Evolutionary conservation across 2,888 invertebrate species (phyloP), one percentile per base, ranked within the genome.

Genomic region (Dynastes grantii): DNA sequence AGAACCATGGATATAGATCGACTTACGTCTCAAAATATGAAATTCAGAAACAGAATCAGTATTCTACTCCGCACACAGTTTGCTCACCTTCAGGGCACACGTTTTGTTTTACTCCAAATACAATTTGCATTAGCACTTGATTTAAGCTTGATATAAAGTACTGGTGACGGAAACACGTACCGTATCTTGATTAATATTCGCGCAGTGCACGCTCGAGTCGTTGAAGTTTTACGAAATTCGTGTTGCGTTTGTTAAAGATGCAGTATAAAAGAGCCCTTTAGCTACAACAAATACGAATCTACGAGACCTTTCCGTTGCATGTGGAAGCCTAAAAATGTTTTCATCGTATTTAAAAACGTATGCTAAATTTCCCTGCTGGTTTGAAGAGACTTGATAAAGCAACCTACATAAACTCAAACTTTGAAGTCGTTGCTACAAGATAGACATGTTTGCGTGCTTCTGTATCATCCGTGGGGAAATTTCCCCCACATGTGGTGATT

Each of bases 161-260:
- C 13, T 29, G n/a, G n/a, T 32, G 64, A 11, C 16, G n/a, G 9
- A 29, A 64, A 64, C 64, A 64, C 64, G 64, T 64, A 32, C 64
- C 29, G 13, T n/a, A 2, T 6, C 63, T 29, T 29, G 37, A 64
- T 64, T 64, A 64, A 64, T 64, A 64, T 64, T 64, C 64, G 2
- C 32, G n/a, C 13, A 13, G 29, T 3, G 16, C n/a, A 1, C 32
- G 29, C 37, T 4, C 3, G 29, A n/a, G n/a, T 29, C 64, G 8
- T 64, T 29, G 32, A 32, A 64, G 13, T 64, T 64, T 37, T 32
- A 64, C 29, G n/a, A 53, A 37, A n/a, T 53, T 53, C n/a, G 9
- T 2, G 32, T 32, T n/a, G 64, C 2, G 64, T 64, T 64, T 29
- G 32, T 64, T 64, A 29, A 61, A 16, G 22, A 2, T 64, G 32